phyloP scores from a whole-genome alignment of 2,113 vertebrate species.

The Odocoileus hemionus region DNA sequence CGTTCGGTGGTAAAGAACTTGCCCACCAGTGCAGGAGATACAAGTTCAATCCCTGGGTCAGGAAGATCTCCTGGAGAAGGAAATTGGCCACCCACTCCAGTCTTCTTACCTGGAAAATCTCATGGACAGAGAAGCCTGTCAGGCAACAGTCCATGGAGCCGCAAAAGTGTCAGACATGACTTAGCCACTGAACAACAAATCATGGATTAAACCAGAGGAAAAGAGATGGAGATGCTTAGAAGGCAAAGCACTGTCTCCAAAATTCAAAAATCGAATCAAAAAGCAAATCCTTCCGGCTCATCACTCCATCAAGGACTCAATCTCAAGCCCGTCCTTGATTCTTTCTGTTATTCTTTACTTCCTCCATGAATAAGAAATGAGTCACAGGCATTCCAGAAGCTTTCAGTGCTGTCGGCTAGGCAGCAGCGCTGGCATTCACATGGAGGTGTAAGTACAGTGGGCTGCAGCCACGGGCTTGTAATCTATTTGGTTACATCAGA shows the following conservation, averaged over 20 bases:
- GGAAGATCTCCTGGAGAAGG: neutral
- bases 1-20: neutral
- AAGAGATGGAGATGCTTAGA: neutral
- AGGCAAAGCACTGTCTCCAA: neutral
- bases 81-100: neutral
- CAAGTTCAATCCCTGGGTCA: neutral
- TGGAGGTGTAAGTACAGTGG: neutral
- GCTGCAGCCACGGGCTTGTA: neutral
- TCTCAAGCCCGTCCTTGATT: neutral
- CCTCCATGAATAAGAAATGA: neutral
- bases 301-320: neutral
- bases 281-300: neutral
- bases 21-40: neutral
- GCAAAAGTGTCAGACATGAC: neutral
- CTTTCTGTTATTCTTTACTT: neutral
- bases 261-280: neutral
- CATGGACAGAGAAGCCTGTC: neutral
- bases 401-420: neutral
- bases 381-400: neutral
- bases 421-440: neutral
- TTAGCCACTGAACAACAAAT: neutral
- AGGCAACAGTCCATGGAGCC: neutral
- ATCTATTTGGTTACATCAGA: conserved; percentile 38
- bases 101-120: neutral
- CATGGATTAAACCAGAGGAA: neutral